Evolutionary conservation across 1,140 invertebrate genomes (phyloP), one percentile per base, ranked within the genome.

Genomic region (Drosophila nannoptera): DNA sequence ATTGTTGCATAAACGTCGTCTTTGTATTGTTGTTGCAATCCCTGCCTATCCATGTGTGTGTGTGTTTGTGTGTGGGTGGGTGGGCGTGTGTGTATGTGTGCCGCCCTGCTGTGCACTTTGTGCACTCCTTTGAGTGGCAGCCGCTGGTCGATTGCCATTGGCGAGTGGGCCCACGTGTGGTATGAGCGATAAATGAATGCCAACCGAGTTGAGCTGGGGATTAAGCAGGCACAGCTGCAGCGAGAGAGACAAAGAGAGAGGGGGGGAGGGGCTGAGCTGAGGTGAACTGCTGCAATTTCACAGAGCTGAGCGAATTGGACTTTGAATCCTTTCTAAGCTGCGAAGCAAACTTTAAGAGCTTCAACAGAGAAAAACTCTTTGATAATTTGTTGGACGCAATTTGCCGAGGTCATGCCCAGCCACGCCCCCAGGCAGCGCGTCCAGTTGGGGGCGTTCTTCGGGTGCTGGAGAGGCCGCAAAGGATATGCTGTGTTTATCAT

Each of bases 1-100:
- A 84, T 83, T 84, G 80, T 86, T 84, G 80, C 80, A 84, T 86
- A 86, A 84, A 84, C 80, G 80, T 84, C 69, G 80, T 70, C 80
- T 86, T 86, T 84, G 69, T 80, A 72, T 84, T 84, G 73, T 77
- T 73, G 73, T 66, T 83, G 78, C 75, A 73, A 22, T 67, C 8
- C 8, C 36, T 14, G 11, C 11, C n/a, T 42, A 7, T 55, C n/a
- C 40, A 33, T 54, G 56, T 31, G 35, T 38, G 31, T 36, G 16
- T 61, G 35, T 64, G 50, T 52, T 42, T 54, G 36, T 69, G 40
- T 40, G 50, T 73, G 63, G 40, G 38, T 55, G 36, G 50, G 54
- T 43, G 22, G 38, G 35, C 60, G 40, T 35, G 54, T 59, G 50
- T 40, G 29, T 66, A 54, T 50, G 67, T 67, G 67, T 67, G 45